These are phyloP conservation scores for Apamea sordens DNA, from an alignment of 2,888 invertebrate species.

Conservation along the genomic window DNA sequence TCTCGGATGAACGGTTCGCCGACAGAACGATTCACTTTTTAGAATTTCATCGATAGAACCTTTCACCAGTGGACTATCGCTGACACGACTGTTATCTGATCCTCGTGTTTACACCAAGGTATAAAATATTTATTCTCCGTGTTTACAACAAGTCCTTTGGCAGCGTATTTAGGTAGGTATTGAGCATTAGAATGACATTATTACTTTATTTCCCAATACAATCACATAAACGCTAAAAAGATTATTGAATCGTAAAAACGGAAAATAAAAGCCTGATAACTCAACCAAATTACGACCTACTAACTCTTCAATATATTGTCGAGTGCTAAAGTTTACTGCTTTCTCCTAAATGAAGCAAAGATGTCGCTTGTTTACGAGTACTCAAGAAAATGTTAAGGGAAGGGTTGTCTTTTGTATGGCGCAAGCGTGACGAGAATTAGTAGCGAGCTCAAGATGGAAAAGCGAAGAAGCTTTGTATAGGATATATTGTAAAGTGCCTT, in stretches of 20 bases:
- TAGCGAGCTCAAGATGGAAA: background rate
- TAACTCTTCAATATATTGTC: slow-evolving; percentile 21
- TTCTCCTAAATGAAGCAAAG: slow-evolving; percentile 25
- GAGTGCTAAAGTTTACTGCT: slow-evolving; percentile 31
- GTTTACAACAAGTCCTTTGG: background rate
- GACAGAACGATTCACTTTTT: too few species aligned
- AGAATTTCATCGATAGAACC: too few species aligned
- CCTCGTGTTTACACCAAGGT: too few species aligned
- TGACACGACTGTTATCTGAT: too few species aligned
- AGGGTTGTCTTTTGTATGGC: slow-evolving; percentile 17
- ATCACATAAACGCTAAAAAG: background rate
- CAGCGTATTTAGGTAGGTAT: background rate
- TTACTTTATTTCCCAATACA: background rate
- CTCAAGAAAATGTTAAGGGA: slow-evolving; percentile 36
- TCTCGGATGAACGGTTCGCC: too few species aligned
- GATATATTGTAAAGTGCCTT: background rate
- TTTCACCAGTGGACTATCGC: too few species aligned
- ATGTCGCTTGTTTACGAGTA: slow-evolving; percentile 42
- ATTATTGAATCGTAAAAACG: slow-evolving; percentile 6
- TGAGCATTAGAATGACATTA: background rate
- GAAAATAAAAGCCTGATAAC: background rate
- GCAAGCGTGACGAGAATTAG: slow-evolving; percentile 9
- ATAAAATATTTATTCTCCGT: too few species aligned
- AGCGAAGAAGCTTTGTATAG: background rate
- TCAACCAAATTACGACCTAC: slow-evolving; percentile 31